phyloP scores from a whole-genome alignment of 2,888 invertebrate species.

The Bellardia pandia region DNA sequence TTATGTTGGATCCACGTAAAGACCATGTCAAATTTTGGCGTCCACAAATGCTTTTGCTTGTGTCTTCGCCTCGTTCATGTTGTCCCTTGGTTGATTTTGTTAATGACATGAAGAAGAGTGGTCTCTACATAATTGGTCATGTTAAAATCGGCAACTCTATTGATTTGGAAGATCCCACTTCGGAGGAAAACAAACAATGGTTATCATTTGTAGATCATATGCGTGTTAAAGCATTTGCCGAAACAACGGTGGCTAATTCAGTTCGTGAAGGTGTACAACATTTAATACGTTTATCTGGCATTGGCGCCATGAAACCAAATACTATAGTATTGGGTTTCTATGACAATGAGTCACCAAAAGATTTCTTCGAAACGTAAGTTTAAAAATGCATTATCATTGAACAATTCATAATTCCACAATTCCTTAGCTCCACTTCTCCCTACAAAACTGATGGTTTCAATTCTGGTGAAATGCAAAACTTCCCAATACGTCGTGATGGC shows the following conservation, averaged over 20 bases:
- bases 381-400: neutral
- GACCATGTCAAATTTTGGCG: conserved; percentile 99
- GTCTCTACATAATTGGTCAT: conserved; percentile 94
- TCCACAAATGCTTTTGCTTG: conserved; percentile 96
- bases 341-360: conserved; percentile 89
- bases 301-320: conserved; percentile 99
- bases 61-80: conserved; percentile 94
- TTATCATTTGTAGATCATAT: conserved; percentile 96
- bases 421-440: conserved; percentile 85
- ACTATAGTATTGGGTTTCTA: conserved; percentile 98
- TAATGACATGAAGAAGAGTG: conserved; percentile 98
- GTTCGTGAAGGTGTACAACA: conserved; percentile 97
- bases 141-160: conserved; percentile 88
- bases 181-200: conserved; percentile 94
- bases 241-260: conserved; percentile 93
- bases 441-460: conserved; percentile 87
- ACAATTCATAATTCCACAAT: neutral
- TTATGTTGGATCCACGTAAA: conserved; percentile 97
- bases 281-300: conserved; percentile 94
- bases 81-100: conserved; percentile 98
- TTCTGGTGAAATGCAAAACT: conserved; percentile 84
- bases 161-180: conserved; percentile 88
- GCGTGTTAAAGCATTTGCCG: conserved; percentile 98
- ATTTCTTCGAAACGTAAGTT: conserved; percentile 91
- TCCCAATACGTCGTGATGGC: conserved; percentile 85